Percentiles rank a stretch among this genome's conserved stretches.
phyloP scores from a whole-genome alignment of 2,888 invertebrate species.

The Hirtodrosophila trivittata region DNA sequence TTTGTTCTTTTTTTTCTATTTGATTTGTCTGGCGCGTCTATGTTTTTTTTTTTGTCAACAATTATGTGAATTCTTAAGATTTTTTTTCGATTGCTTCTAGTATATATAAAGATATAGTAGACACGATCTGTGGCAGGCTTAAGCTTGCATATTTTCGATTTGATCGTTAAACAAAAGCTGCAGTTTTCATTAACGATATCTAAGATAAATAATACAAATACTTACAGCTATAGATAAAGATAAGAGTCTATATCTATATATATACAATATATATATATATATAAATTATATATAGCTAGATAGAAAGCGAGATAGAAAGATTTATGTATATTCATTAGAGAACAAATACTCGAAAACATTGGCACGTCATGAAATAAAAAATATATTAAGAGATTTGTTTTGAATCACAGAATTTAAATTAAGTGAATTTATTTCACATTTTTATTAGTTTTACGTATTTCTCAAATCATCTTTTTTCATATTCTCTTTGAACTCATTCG shows the following conservation, averaged over 20 bases:
- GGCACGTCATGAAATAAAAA: too few species aligned
- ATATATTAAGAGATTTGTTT: too few species aligned
- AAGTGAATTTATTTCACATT: too few species aligned
- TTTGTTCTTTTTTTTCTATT: conserved; percentile 7
- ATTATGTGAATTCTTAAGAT: conserved; percentile 38
- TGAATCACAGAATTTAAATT: too few species aligned
- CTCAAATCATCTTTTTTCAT: too few species aligned
- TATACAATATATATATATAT: conserved; percentile 6
- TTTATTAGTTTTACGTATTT: too few species aligned
- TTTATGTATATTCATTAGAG: too few species aligned
- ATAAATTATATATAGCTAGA: conserved; percentile 9
- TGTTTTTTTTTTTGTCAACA: conserved; percentile 30
- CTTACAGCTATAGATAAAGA: conserved; percentile 26
- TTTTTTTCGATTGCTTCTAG: conserved; percentile 24
- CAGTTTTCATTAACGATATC: conserved; percentile 63
- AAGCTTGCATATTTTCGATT: conserved; percentile 35
- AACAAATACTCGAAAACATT: too few species aligned
- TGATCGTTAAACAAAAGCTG: conserved; percentile 30
- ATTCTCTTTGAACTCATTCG: too few species aligned
- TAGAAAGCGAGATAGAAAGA: too few species aligned
- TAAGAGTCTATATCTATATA: neutral
- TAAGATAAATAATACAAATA: conserved; percentile 61
- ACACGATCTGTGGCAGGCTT: conserved; percentile 30
- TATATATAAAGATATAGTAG: neutral
- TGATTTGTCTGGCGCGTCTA: conserved; percentile 18